Evolutionary conservation across 2,888 invertebrate species (phyloP).

Genomic region (Orgyia antiqua): DNA sequence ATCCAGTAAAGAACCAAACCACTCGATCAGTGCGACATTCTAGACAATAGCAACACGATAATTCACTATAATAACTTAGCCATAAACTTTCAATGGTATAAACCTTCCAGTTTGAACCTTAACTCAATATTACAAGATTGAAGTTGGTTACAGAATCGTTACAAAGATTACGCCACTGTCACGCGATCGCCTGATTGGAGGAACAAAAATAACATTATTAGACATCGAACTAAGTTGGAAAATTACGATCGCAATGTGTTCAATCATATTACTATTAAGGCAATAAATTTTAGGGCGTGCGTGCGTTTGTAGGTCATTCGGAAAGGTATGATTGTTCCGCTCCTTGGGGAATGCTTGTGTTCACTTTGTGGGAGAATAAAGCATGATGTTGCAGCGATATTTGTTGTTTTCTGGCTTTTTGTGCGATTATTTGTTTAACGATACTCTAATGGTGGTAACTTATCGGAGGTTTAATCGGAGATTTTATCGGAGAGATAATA

Average conservation of each 20-base stretch:
- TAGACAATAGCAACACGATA: slow-evolving; percentile 41
- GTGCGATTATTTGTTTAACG: no score
- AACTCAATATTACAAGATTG: slow-evolving; percentile 19
- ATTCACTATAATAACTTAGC: slow-evolving; percentile 32
- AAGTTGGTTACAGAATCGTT: slow-evolving; percentile 14
- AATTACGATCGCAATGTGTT: slow-evolving; percentile 46
- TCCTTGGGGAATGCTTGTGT: slow-evolving; percentile 5
- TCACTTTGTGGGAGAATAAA: slow-evolving; percentile 3
- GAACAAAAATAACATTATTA: slow-evolving; percentile 57
- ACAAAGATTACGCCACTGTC: slow-evolving; percentile 29
- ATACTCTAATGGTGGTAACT: no score
- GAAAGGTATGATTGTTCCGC: slow-evolving; percentile 7
- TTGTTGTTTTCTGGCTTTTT: neutral
- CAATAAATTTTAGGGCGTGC: slow-evolving; percentile 40
- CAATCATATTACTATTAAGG: slow-evolving; percentile 47
- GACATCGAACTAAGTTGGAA: slow-evolving; percentile 38
- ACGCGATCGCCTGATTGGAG: slow-evolving; percentile 51
- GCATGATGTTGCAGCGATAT: neutral
- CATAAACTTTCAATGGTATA: slow-evolving; percentile 21
- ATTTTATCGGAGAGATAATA: no score
- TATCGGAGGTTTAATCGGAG: no score
- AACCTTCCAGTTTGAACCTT: slow-evolving; percentile 25
- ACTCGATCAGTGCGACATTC: slow-evolving; percentile 44
- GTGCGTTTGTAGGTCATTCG: slow-evolving; percentile 31
- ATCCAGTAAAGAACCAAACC: slow-evolving; percentile 41